Conservation (phyloP, 2,888 invertebrate species). For the Choristoneura rosaceana region DNA sequence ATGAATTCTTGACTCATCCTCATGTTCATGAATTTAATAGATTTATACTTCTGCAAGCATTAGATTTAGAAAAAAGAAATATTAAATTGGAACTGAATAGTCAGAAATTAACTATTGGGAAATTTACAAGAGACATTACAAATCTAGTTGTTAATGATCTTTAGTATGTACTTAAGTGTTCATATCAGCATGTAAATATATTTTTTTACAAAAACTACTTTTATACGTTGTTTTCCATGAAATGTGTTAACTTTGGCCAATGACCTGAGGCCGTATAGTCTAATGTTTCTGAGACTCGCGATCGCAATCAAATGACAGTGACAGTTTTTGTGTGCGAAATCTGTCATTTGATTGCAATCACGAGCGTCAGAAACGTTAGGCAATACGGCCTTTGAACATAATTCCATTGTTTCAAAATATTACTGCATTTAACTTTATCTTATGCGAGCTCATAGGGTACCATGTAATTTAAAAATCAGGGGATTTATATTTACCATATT, state of each 20-base stretch:
- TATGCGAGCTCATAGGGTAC: no score
- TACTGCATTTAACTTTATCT: no score
- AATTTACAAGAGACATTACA: conserved; percentile 66
- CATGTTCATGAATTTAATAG: conserved; percentile 90
- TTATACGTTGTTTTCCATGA: not conserved
- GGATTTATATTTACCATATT: not conserved
- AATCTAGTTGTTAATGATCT: conserved; percentile 67
- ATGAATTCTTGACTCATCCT: conserved; percentile 89
- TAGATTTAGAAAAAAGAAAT: conserved; percentile 87
- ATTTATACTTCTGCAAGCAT: conserved; percentile 87
- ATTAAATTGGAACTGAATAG: conserved; percentile 86
- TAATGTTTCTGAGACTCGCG: no score
- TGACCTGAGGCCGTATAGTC: no score
- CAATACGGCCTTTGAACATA: no score
- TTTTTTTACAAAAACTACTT: no score
- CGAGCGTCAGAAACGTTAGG: no score
- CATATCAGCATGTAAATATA: not conserved
- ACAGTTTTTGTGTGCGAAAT: no score
- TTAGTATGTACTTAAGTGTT: not conserved
- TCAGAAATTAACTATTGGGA: conserved; percentile 65
- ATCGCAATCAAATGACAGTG: no score
- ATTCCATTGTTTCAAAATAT: no score
- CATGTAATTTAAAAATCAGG: not conserved
- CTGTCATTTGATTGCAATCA: no score
- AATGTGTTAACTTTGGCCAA: not conserved